A percentile compares a stretch with the other conserved stretches of the same genome.
phyloP scores from a whole-genome alignment of 2,888 invertebrate genomes.

The Thecocarcelia acutangulata region DNA sequence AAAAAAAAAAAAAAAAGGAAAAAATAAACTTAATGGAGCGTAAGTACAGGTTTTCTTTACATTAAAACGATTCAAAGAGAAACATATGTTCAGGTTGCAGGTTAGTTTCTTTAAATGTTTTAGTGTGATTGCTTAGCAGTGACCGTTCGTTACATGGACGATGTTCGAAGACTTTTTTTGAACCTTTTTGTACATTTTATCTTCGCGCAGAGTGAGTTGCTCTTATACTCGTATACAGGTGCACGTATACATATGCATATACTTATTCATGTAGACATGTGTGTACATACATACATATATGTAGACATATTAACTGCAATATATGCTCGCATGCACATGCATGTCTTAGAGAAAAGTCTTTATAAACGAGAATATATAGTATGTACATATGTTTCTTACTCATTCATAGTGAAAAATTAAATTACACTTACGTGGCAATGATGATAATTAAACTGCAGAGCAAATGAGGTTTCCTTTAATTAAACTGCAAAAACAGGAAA shows the following conservation, averaged over 20 bases:
- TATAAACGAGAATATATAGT: neutral
- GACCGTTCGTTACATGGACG: too few species aligned
- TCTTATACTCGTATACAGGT: neutral
- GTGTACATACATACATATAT: neutral
- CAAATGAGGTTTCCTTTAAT: slow-evolving; percentile 54
- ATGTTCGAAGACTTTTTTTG: too few species aligned
- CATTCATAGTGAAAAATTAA: slow-evolving; percentile 44
- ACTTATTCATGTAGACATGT: neutral
- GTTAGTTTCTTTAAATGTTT: too few species aligned
- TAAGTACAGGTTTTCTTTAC: neutral
- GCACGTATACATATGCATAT: neutral
- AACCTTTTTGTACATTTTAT: too few species aligned
- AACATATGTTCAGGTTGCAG: too few species aligned
- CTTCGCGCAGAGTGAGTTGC: too few species aligned
- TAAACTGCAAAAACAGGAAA: slow-evolving; percentile 30
- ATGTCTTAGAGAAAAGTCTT: neutral
- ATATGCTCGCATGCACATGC: neutral
- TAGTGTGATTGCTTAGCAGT: too few species aligned
- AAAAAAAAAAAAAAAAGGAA: slow-evolving; percentile 25
- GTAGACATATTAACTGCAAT: too few species aligned
- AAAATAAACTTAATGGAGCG: slow-evolving; percentile 49
- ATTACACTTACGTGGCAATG: slow-evolving; percentile 65
- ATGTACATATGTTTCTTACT: slow-evolving; percentile 12
- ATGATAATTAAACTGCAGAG: slow-evolving; percentile 37
- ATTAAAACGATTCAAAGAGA: too few species aligned